These are phyloP conservation scores for Belgica antarctica DNA, from an alignment of 2,888 invertebrate genomes.

Conservation along the genomic window DNA sequence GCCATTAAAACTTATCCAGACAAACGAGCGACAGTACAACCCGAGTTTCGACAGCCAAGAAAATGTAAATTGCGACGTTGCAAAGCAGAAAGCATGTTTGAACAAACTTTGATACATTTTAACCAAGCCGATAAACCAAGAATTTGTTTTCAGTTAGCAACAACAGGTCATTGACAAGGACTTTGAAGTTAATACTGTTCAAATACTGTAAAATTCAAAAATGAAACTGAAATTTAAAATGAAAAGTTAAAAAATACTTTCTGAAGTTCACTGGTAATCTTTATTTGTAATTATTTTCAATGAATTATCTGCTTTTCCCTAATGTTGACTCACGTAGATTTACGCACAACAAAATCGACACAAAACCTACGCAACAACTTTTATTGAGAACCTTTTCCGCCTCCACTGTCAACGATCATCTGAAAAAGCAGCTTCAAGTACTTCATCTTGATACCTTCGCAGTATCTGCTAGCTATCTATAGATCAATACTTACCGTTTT, in stretches of 20 bases:
- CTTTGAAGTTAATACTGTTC: too few relatives aligned
- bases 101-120: not conserved
- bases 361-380: not conserved
- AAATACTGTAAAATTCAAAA: too few relatives aligned
- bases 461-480: not conserved
- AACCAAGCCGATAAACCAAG: not conserved
- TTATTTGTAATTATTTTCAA: too few relatives aligned
- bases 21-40: not conserved
- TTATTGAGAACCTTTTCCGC: not conserved
- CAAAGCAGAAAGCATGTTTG: not conserved
- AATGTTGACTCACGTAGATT: too few relatives aligned
- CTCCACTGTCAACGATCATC: not conserved
- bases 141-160: not conserved
- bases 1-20: slow-evolving; percentile 27
- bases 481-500: slow-evolving; percentile 38
- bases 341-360: slow-evolving; percentile 33
- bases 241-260: too few relatives aligned
- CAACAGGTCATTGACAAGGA: not conserved
- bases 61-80: slow-evolving; percentile 8
- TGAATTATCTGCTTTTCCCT: too few relatives aligned
- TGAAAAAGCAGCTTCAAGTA: not conserved
- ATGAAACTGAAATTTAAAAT: too few relatives aligned
- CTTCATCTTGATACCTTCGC: not conserved
- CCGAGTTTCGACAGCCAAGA: too few relatives aligned
- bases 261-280: too few relatives aligned